Evolutionary conservation across 1,140 invertebrate genomes (phyloP), one percentile per base, ranked within the genome.

Genomic region (Eurosta solidaginis): DNA sequence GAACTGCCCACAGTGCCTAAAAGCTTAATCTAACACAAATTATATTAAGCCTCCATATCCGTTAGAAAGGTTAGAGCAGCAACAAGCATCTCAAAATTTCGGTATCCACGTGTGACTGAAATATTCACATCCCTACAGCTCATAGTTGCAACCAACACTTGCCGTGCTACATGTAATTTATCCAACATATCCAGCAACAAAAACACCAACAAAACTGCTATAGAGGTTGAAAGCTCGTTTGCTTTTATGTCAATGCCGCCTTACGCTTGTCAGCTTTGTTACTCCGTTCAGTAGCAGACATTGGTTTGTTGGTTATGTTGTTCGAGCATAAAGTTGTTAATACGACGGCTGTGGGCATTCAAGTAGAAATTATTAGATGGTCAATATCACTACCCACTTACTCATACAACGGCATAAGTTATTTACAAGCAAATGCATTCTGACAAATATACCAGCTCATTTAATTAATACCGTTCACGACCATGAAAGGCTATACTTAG

Each of bases 141-240:
- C n/a, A n/a, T n/a, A n/a, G n/a, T n/a, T n/a, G n/a, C n/a, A n/a
- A n/a, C n/a, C n/a, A n/a, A n/a, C n/a, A n/a, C n/a, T n/a, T n/a
- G n/a, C n/a, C 49, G 22, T 10, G 22, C 22, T 68, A 36, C 59
- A 20, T 68, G 59, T 40, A 40, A 68, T 68, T 68, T 40, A 68
- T 40, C 5, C 59, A 10, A 68, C 4, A 68, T 22, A 9, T 33
- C 7, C n/a, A 20, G 20, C 1, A 1, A 27, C 27, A 25, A 25
- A 0, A 25, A 54, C 1, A 25, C 25, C 22, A 3, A 27, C 27
- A 12, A 25, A 54, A 12, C 22, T 25, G 33, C 27, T 33, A 33
- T n/a, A n/a, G n/a, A n/a, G 33, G 52, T 59, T n/a, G 33, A 59
- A 59, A 59, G 52, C 29, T 59, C 52, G 52, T 59, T 59, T 59